Evolutionary conservation across 2,797 vertebrate genomes (phyloP), one percentile per base, ranked within the genome.

Genomic region (Macrochelys suwanniensis): DNA sequence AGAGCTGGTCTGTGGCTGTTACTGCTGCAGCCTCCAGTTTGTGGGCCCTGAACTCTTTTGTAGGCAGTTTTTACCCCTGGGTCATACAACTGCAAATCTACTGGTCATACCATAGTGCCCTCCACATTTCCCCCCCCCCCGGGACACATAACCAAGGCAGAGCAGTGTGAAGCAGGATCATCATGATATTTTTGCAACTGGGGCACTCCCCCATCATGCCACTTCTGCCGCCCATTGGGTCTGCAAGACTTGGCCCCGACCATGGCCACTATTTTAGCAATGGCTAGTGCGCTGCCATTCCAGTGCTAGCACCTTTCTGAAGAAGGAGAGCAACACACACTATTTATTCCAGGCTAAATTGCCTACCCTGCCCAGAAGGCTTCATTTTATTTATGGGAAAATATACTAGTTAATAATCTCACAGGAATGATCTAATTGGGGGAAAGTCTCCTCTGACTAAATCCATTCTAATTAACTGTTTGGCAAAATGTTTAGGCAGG

Each of bases 351-450:
- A 84, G 89, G 87, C 59, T 83, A 92, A 96, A 96, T 7, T 91
- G 89, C 94, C 93, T 97, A 76, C 95, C 95, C 92, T 92, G 89
- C 91, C 97, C 94, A 89, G 33, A 1, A 57, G 96, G 92, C 91
- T 84, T 96, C 87, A 37, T 92, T 94, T 96, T 96, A 91, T 92
- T 93, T 86, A 92, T 90, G 94, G 88, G 95, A 54, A 96, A 97
- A 96, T 93, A 85, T n/a, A 82, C 93, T 95, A 26, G 11, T 94
- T 97, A 96, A 95, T 86, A 87, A 90, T 89, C 95, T 97, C 97
- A 56, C 9, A 82, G 88, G 86, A 93, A 93, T n/a, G 92, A 97
- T 97, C 95, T 96, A 49, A 92, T 90, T 3, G 68, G 61, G 71
- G 21, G 1, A 1, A 56, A 89, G 80, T 51, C 78, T 95, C 92